phyloP scores from a whole-genome alignment of 2,797 vertebrate genomes.

The Melanotaenia nigrans region DNA sequence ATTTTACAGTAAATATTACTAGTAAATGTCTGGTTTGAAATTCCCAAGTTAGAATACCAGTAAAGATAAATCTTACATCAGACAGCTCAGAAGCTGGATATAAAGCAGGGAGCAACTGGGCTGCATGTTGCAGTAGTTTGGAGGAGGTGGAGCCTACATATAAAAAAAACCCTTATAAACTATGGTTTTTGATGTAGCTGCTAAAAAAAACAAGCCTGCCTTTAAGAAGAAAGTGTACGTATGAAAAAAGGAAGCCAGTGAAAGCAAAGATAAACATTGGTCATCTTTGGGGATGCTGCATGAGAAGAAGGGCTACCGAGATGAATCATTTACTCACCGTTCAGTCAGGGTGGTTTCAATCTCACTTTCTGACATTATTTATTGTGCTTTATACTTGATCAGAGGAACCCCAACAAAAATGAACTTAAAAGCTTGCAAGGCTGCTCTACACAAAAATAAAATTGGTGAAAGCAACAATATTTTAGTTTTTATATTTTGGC shows the following conservation, averaged over 20 bases:
- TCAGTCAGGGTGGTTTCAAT: not conserved
- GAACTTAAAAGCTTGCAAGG: not conserved
- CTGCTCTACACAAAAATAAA: not conserved
- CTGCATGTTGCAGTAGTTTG: not conserved
- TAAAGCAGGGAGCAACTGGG: not conserved
- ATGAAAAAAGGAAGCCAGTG: not conserved
- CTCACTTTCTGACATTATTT: not conserved
- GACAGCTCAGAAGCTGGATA: not conserved
- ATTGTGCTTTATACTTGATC: not conserved
- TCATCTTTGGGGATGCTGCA: not conserved
- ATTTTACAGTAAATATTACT: not conserved
- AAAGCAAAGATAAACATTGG: not conserved
- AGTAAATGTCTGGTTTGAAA: too few species aligned
- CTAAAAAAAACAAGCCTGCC: not conserved
- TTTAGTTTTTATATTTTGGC: not conserved
- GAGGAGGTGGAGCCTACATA: not conserved
- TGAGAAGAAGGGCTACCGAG: not conserved
- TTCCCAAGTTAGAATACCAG: too few species aligned
- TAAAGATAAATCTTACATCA: not conserved
- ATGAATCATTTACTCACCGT: not conserved
- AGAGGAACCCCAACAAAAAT: not conserved
- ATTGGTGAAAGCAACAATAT: not conserved
- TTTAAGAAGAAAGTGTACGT: not conserved
- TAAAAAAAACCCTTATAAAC: not conserved
- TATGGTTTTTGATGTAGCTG: not conserved